A percentile compares a stretch with the other conserved stretches of the same genome.
Evolutionary conservation across 2,797 vertebrate species (phyloP).

Genomic region (Buceros bicornis): DNA sequence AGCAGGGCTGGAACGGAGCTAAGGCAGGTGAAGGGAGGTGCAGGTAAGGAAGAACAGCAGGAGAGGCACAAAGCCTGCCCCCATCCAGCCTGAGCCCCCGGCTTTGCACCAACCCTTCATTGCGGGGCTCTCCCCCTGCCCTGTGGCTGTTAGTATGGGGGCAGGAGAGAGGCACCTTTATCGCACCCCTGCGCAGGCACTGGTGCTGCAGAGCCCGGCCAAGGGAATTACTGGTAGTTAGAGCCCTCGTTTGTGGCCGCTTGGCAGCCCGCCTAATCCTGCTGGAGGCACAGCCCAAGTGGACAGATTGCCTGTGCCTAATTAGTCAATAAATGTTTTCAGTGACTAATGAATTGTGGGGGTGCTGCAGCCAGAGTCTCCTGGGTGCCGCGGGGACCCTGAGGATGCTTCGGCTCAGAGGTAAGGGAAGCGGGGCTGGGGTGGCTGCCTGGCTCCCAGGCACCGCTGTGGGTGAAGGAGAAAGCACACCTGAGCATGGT

Average conservation of each 20-base stretch:
- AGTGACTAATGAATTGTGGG: not conserved
- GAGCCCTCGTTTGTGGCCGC: not conserved
- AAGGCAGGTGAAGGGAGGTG: not conserved
- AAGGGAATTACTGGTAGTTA: conserved; percentile 23
- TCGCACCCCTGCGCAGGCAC: not conserved
- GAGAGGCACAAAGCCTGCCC: not conserved
- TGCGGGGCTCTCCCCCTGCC: not conserved
- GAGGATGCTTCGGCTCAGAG: not conserved
- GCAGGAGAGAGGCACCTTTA: not conserved
- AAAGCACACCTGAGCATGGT: accelerated
- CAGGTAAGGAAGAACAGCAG: not conserved
- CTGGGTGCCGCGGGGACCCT: not conserved
- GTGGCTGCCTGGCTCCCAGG: not conserved
- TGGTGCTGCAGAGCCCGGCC: not conserved
- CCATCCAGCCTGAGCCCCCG: not conserved
- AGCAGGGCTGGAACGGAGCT: not conserved
- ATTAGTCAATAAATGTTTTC: conserved; percentile 62
- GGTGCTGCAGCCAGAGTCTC: not conserved
- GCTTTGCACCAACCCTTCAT: not conserved
- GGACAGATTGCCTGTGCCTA: conserved; percentile 39
- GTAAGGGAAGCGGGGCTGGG: not conserved
- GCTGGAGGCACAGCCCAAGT: not conserved
- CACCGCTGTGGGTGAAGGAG: not conserved
- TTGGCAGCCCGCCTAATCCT: conserved; percentile 38
- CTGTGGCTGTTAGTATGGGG: not conserved